Evolutionary conservation across 2,888 invertebrate genomes (phyloP).

Genomic region (Digitonthophagus gazella): DNA sequence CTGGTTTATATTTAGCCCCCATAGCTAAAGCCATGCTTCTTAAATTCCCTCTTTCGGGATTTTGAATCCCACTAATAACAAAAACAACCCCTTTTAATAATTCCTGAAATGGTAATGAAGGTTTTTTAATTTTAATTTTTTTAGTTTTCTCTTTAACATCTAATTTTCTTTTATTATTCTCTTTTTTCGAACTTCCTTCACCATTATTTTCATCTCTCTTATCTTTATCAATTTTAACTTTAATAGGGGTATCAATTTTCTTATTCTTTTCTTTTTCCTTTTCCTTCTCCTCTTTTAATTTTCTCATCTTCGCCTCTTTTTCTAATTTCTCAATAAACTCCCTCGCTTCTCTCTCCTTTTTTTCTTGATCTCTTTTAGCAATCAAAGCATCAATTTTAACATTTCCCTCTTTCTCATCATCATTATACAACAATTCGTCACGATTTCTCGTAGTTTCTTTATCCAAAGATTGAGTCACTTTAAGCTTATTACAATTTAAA

Average conservation of each 20-base stretch:
- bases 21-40: conserved; percentile 68
- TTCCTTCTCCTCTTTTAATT: conserved; percentile 22
- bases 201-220: conserved; percentile 26
- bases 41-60: conserved; percentile 71
- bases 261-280: conserved; percentile 25
- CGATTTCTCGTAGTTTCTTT: too few relatives aligned
- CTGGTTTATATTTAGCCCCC: conserved; percentile 75
- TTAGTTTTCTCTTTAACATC: conserved; percentile 41
- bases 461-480: conserved; percentile 15
- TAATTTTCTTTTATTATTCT: conserved; percentile 28
- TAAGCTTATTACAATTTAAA: conserved; percentile 19
- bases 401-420: conserved; percentile 51
- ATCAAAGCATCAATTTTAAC: conserved; percentile 53
- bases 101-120: conserved; percentile 55
- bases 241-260: conserved; percentile 7
- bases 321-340: conserved; percentile 38
- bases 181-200: conserved; percentile 31
- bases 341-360: conserved; percentile 31
- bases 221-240: conserved; percentile 20
- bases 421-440: conserved; percentile 52
- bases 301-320: conserved; percentile 40
- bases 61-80: conserved; percentile 84
- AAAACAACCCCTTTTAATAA: conserved; percentile 68
- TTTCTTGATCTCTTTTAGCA: conserved; percentile 47
- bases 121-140: conserved; percentile 25